Percentiles rank a stretch among this genome's conserved stretches.
Conservation (phyloP, 2,113 vertebrate genomes). For the Panthera tigris region DNA sequence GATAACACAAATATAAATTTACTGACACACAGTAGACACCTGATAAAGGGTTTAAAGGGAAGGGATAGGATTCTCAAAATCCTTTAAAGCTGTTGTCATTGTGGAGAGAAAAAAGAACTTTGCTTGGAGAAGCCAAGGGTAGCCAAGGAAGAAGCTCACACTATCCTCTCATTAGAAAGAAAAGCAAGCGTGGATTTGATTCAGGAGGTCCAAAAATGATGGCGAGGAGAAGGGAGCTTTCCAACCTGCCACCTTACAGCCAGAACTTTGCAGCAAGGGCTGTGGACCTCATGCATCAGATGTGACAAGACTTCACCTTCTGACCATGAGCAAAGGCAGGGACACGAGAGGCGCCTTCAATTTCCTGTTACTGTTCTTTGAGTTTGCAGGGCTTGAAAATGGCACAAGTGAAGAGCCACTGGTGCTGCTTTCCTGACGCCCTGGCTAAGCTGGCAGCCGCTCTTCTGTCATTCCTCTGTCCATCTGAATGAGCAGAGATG, state of each 20-base stretch:
- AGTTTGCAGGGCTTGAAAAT: neutral
- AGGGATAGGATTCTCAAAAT: neutral
- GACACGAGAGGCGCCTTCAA: neutral
- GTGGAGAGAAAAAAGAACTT: neutral
- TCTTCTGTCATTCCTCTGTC: neutral
- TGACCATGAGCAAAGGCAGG: neutral
- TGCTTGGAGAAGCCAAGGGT: neutral
- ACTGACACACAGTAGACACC: neutral
- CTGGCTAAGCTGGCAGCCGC: neutral
- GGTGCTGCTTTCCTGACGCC: neutral
- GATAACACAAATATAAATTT: neutral
- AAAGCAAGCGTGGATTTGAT: neutral
- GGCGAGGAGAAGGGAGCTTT: neutral
- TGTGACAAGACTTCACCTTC: neutral
- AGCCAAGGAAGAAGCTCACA: neutral
- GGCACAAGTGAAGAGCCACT: neutral
- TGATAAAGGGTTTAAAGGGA: conserved; percentile 1
- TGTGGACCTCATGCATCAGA: rapidly evolving
- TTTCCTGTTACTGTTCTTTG: neutral
- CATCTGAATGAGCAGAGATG: neutral
- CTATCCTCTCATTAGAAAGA: neutral
- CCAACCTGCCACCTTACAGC: no score
- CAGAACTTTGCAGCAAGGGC: neutral
- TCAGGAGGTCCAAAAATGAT: neutral
- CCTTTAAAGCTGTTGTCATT: neutral